Evolutionary conservation across 2,797 vertebrate genomes (phyloP), one percentile per base, ranked within the genome.

Genomic region (Pipistrellus pipistrellus): DNA sequence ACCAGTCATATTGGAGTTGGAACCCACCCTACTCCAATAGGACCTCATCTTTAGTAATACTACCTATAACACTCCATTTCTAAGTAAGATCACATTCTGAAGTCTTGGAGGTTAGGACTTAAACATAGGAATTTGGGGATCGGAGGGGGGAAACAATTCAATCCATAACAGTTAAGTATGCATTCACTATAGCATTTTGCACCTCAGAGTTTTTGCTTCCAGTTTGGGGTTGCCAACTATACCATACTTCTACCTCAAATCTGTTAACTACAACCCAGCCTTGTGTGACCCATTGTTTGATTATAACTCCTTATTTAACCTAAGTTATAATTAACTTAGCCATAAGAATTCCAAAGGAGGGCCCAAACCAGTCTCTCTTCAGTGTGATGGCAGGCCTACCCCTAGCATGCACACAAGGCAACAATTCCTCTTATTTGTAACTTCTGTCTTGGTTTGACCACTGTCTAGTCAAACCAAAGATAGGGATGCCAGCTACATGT

Each of bases 261-360:
- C 86, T 84, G 9, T 1, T 57, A 64, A 73, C 46, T 62, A 86
- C 35, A 88, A 25, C 7, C 23, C 11, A 85, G 32, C 5, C 27
- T 77, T 73, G 5, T 44, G 11, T 64, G 15, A 87, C 15, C 69
- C 59, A 48, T 38, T 72, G 77, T 73, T 78, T 85, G 35, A 89
- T 57, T 44, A 3, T 62, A 96, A 93, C 6, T 8, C 41, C 30
- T 21, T 32, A 41, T 53, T 91, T 88, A 72, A 46, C 13, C n/a
- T 89, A 77, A 77, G 59, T 88, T 64, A 81, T 38, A 75, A 84
- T 83, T 72, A 90, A 92, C 38, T 71, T 83, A 91, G n/a, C 48
- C 32, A 64, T 76, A 25, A 27, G 23, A 86, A 87, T 89, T 88
- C 48, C 20, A 88, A 68, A 12, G n/a, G 46, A 94, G 23, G 25